Base-by-base conservation (phyloP, 2,888 invertebrate species). In the Pterostichus madidus region DNA sequence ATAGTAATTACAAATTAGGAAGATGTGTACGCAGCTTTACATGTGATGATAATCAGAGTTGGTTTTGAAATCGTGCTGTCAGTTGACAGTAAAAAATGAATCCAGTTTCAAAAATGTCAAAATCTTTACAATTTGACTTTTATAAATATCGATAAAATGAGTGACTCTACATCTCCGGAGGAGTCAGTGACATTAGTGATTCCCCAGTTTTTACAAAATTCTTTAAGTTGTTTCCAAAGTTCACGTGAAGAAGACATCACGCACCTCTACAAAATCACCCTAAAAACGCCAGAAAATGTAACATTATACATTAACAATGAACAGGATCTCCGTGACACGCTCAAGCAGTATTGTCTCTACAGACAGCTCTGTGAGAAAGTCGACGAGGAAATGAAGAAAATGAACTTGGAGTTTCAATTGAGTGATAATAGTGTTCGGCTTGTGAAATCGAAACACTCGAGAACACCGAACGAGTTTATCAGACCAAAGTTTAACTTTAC, bases 311-410 rank as follows among this genome's bases (percentile, higher is more conserved):
- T 77, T 13, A 11, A 53, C 56, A 77, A 32, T 77, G 56, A 77
- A 4, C 32, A 5, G n/a, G 31, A 56, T 15, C 35, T 77, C 8
- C 13, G 52, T 8, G 35, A 77, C n/a, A 31, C 39, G 4, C 13
- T 77, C 56, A 31, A 52, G 32, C 53, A 53, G 13, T 77, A 77
- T 13, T 56, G 52, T 8, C 13, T 53, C 11, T 77, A 77, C 39
- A 77, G 35, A 56, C 11, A 31, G 24, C 17, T 52, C 5, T 13
- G 56, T 13, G 56, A 13, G 15, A 56, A 77, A 13, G 13, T 77
- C 3, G 56, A 77, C 8, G 53, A 77, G 35, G 56, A 77, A 13
- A 53, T 77, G 56, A 56, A 13, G n/a, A 24, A 6, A 8, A 15
- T 56, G 56, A 17, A 17, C 10, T 10, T 56, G 17, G 17, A 13